phyloP scores from a whole-genome alignment of 1,140 invertebrate species.

The Lycorma delicatula region DNA sequence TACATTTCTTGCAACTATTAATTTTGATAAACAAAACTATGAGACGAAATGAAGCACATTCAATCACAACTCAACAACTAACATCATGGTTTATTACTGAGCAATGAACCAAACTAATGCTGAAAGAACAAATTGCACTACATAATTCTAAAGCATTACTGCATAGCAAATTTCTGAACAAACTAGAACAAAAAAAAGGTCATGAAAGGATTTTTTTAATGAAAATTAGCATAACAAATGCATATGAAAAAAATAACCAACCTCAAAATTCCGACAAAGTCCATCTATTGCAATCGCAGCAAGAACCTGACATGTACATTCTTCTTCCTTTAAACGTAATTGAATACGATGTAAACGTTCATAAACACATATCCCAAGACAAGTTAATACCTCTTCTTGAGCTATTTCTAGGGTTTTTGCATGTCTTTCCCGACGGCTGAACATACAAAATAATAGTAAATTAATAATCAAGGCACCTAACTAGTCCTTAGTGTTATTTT shows the following conservation, averaged over 20 bases:
- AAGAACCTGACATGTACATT: conserved; percentile 83
- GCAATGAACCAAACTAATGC: no score
- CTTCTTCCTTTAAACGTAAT: conserved; percentile 75
- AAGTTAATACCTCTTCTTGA: conserved; percentile 90
- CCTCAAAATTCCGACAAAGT: conserved; percentile 75
- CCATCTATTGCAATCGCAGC: conserved; percentile 81
- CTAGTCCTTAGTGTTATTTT: no score
- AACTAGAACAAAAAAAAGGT: neutral
- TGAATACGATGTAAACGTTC: conserved; percentile 78
- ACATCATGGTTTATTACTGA: no score
- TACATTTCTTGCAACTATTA: no score
- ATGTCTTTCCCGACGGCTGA: conserved; percentile 71
- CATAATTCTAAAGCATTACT: no score
- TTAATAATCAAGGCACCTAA: no score
- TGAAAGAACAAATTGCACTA: no score
- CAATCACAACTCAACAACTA: no score
- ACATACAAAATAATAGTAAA: no score
- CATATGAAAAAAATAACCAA: conserved; percentile 28
- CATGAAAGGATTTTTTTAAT: neutral
- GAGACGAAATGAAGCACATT: no score
- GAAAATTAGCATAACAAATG: neutral
- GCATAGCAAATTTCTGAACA: no score
- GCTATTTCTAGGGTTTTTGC: conserved; percentile 91
- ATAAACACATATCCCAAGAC: conserved; percentile 83
- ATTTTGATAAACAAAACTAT: no score